Conservation (phyloP, 1,140 invertebrate genomes). For the Orussus abietinus region DNA sequence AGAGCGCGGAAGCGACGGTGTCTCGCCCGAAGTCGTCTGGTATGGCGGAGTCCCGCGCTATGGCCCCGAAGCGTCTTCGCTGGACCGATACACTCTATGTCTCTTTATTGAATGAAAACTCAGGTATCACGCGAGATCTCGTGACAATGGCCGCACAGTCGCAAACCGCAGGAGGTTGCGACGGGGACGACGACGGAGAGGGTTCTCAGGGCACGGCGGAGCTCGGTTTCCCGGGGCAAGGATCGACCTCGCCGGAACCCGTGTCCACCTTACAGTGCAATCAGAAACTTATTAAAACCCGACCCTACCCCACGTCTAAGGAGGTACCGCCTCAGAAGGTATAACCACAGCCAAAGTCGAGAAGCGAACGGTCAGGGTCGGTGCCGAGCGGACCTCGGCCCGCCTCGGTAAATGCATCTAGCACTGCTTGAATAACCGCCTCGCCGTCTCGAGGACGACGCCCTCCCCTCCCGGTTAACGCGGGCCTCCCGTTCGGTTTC, state of each 20-base stretch:
- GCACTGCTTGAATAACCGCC: constrained; percentile 51
- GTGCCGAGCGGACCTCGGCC: too few relatives aligned
- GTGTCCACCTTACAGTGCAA: constrained; percentile 37
- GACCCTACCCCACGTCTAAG: constrained; percentile 45
- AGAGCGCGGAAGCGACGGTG: too few relatives aligned
- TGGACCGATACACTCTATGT: constrained; percentile 20
- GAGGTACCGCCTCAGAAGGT: constrained; percentile 50
- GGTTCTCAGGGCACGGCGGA: constrained; percentile 45
- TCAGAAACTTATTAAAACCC: constrained; percentile 50
- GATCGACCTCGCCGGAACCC: constrained; percentile 47
- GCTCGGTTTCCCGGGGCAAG: constrained; percentile 42
- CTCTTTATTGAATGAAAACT: constrained; percentile 39
- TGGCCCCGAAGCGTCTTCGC: constrained; percentile 17
- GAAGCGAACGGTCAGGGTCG: too few relatives aligned
- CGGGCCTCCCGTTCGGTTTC: constrained; percentile 44
- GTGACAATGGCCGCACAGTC: constrained; percentile 50
- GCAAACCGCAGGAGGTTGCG: constrained; percentile 43
- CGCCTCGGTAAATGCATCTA: constrained; percentile 44
- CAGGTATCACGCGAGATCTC: constrained; percentile 53
- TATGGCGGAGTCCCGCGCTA: too few relatives aligned
- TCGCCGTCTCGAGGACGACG: too few relatives aligned
- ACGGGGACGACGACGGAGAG: constrained; percentile 48
- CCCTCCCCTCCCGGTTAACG: too few relatives aligned
- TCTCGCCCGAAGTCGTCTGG: too few relatives aligned
- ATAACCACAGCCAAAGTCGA: too few relatives aligned